Percentiles rank a stretch among this genome's conserved stretches.
Conservation (phyloP, 2,113 vertebrate species). For the Plecturocebus donacophilus region DNA sequence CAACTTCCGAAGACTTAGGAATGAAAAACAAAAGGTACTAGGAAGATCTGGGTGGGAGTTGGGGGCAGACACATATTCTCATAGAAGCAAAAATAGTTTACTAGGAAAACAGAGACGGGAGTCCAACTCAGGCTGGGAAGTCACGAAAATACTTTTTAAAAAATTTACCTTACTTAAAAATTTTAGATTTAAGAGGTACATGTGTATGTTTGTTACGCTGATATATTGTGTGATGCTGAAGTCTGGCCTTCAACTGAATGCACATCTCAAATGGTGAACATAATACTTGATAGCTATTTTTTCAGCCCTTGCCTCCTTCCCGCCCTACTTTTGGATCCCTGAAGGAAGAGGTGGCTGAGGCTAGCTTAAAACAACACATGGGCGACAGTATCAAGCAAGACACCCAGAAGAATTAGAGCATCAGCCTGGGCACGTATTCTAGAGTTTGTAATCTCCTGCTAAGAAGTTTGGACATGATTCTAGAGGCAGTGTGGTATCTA, state of each 20-base stretch:
- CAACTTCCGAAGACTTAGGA: background rate
- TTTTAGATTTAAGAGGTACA: no score
- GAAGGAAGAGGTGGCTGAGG: background rate
- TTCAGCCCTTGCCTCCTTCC: no score
- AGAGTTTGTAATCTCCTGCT: background rate
- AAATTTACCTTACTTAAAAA: no score
- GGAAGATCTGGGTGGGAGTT: no score
- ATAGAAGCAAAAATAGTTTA: background rate
- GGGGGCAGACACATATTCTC: background rate
- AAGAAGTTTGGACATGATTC: background rate
- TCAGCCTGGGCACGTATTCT: background rate
- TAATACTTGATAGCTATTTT: no score
- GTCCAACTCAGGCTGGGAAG: background rate
- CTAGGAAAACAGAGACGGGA: background rate
- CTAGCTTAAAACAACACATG: background rate
- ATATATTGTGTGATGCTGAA: no score
- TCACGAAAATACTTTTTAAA: background rate
- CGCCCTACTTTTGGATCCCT: background rate
- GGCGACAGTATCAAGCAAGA: background rate
- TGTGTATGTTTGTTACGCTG: no score
- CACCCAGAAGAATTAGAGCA: background rate
- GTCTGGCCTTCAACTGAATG: no score
- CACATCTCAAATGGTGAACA: no score
- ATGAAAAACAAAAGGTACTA: background rate
- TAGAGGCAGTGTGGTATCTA: background rate